Conservation (phyloP, 2,113 vertebrate genomes). For the Gymnocephalus cernua region DNA sequence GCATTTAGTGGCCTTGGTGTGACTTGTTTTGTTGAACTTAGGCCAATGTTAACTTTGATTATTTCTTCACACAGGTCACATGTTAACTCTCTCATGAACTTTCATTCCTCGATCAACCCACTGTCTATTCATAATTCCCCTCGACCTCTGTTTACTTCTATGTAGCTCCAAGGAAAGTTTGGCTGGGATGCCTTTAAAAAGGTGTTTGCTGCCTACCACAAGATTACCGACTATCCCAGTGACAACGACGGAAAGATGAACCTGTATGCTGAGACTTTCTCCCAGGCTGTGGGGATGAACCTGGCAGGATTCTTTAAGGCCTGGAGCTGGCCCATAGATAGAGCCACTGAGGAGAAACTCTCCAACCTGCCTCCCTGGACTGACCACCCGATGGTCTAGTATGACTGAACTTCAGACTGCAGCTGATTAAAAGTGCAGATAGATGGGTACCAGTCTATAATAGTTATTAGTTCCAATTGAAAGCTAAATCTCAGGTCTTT, state of each 20-base stretch:
- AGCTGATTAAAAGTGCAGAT: background rate
- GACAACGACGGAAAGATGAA: constrained; percentile 86
- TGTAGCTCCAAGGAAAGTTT: constrained; percentile 86
- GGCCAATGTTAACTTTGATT: no score
- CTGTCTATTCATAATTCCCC: no score
- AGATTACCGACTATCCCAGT: constrained; percentile 64
- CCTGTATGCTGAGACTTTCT: constrained; percentile 85
- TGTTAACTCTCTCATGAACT: background rate
- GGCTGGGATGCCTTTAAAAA: constrained; percentile 85
- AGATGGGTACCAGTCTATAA: background rate
- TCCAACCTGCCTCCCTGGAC: constrained; percentile 80
- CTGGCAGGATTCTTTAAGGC: constrained; percentile 84
- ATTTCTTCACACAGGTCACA: no score
- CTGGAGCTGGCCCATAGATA: constrained; percentile 87
- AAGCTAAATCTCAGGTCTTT: background rate
- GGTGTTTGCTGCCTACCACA: constrained; percentile 84
- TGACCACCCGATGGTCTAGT: constrained; percentile 82
- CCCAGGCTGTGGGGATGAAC: constrained; percentile 80
- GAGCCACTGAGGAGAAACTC: constrained; percentile 72
- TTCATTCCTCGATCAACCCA: background rate
- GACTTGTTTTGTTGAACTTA: no score
- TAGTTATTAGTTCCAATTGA: background rate
- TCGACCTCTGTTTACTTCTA: background rate
- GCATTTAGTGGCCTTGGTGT: no score
- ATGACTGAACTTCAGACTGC: constrained; percentile 37